Evolutionary conservation across 2,797 vertebrate species (phyloP), one percentile per base, ranked within the genome.

Genomic region (Brotogeris chrysoptera): DNA sequence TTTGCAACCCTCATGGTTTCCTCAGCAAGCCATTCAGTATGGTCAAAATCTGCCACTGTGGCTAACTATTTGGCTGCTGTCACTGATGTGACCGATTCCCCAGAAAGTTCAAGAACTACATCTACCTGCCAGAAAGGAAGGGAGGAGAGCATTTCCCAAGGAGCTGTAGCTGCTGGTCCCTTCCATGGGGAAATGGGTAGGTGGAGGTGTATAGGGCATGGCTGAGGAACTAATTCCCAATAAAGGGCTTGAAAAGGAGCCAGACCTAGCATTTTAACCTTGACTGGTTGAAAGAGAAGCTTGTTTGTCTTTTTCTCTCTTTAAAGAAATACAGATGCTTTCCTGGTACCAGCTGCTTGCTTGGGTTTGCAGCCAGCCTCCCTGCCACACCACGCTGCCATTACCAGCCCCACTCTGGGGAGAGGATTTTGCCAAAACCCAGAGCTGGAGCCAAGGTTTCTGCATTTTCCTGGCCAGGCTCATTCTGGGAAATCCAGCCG

Each of bases 401-500:
- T 39, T 90, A 88, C 53, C 49, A 13, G 65, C 20, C 72, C 57
- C 5, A 7, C 47, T 57, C 32, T 25, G 81, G 61, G 78, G 69
- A 12, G 9, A 32, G 24, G 55, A 16, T 18, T 84, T 92, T 55
- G 76, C 60, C 71, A 73, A 96, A 95, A 46, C 5, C 15, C 72
- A 36, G 47, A 91, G 46, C 12, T 6, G 9, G 59, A 83, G 89
- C 77, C 91, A 91, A 92, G 38, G 30, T 49, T 88, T 88, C 68
- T 81, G 55, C 8, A 6, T 69, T 91, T 94, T 96, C 94, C 93
- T 93, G 95, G 94, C 96, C 95, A 92, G 74, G 71, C 81, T 96
- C 50, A 7, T 97, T 93, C 97, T 96, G 97, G 97, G 96, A 98
- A 98, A 88, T 63, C 70, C 93, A 87, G 87, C 61, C 41, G 2